These are phyloP conservation scores for Apaloderma vittatum DNA, from an alignment of 2,113 vertebrate species.

Conservation along the genomic window DNA sequence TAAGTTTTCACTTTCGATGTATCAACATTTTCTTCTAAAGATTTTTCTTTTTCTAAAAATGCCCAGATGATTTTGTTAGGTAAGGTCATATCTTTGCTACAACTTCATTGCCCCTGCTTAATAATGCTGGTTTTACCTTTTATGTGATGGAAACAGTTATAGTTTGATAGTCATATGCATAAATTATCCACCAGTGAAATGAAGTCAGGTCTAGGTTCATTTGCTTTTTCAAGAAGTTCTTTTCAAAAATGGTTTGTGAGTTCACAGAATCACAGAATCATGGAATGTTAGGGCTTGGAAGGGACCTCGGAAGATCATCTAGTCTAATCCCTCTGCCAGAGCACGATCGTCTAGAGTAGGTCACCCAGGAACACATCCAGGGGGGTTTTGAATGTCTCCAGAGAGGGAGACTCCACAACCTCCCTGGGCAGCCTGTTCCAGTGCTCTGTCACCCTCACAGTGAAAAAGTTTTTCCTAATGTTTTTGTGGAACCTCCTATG, in stretches of 20 bases:
- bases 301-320: too few species aligned
- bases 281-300: too few species aligned
- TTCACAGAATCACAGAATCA: too few species aligned
- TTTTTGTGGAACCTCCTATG: too few species aligned
- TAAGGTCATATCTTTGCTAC: background rate
- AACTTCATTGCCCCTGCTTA: background rate
- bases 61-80: background rate
- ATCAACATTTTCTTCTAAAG: background rate
- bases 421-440: too few species aligned
- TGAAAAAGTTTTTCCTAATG: too few species aligned
- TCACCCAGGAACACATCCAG: too few species aligned
- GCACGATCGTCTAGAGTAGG: too few species aligned
- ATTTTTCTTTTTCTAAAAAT: background rate
- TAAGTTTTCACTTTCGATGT: background rate
- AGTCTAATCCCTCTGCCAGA: too few species aligned
- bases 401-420: too few species aligned
- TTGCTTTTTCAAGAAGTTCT: background rate
- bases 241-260: background rate
- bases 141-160: background rate
- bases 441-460: too few species aligned
- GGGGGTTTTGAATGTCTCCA: too few species aligned
- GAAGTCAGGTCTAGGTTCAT: background rate
- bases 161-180: background rate
- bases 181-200: background rate
- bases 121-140: background rate